Evolutionary conservation across 1,140 invertebrate species (phyloP), one percentile per base, ranked within the genome.

Genomic region (Drosophila sechellia): DNA sequence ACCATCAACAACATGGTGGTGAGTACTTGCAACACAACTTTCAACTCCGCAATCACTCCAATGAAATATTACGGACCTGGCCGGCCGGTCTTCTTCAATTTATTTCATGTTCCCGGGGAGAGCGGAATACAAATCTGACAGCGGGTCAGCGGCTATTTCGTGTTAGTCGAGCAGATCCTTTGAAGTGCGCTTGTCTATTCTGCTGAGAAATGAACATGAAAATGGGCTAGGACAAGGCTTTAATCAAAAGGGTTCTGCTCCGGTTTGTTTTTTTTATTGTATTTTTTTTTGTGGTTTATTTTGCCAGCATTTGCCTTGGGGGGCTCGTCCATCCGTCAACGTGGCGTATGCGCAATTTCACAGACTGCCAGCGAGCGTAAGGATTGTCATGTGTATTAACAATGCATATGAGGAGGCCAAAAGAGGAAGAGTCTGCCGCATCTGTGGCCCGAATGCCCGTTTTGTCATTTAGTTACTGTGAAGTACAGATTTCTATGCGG

Each of bases 1-100:
- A 94, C 94, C 84, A 94, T 97, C 90, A 97, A 97, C 89, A 95
- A 95, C 77, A 93, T 94, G 86, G 94, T 94, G 93, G 96, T 97
- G 93, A 96, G 95, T 84, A 54, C 46, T 52, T 15, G 22, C 27
- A 43, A 50, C 60, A 54, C 37, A 13, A 39, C 37, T 13, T 39
- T 31, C 22, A 13, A 27, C 17, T 46, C 40, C 20, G n/a, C 54
- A 50, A 68, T 65, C 73, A 52, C 20, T 68, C 49, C 48, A 40
- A 59, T 68, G 63, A 75, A 75, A 60, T 76, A 77, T 75, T 68
- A 57, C 64, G 27, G 53, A 70, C 50, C 52, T 57, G 43, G 39
- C 52, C 25, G 39, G 39, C 17, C 50, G 75, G 53, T 25, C 52
- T 15, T 27, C 48, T 64, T 54, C 63, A 77, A 70, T 77, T 78